phyloP scores from a whole-genome alignment of 2,888 invertebrate species.

The Capitulum mitella region DNA sequence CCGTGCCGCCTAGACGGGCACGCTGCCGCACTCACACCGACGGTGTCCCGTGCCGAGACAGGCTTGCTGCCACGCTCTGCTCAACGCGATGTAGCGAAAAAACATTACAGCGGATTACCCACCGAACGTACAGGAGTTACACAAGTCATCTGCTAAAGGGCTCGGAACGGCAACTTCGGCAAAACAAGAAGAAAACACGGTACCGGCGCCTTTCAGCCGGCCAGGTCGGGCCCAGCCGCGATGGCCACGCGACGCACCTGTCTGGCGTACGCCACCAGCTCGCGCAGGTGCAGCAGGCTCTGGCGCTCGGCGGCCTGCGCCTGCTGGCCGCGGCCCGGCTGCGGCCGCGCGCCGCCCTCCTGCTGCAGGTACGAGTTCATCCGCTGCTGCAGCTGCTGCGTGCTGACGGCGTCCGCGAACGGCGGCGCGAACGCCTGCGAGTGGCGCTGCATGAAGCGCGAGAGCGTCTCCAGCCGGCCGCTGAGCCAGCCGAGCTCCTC shows the following conservation, averaged over 20 bases:
- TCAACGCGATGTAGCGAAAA: too few relatives aligned
- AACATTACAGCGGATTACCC: too few relatives aligned
- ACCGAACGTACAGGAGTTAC: too few relatives aligned
- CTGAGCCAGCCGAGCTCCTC: constrained; percentile 66
- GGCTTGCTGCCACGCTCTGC: too few relatives aligned
- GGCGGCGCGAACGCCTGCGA: not conserved
- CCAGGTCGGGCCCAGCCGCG: not conserved
- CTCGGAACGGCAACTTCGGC: too few relatives aligned
- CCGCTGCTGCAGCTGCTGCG: constrained; percentile 29
- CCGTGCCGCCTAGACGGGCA: too few relatives aligned
- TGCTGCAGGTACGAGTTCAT: constrained; percentile 28
- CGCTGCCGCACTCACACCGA: too few relatives aligned
- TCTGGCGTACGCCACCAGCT: not conserved
- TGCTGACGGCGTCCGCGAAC: constrained; percentile 8
- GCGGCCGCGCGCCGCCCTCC: constrained; percentile 1
- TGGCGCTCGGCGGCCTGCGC: not conserved
- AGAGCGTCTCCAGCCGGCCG: constrained; percentile 64
- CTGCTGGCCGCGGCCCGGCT: not conserved
- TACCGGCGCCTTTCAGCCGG: too few relatives aligned
- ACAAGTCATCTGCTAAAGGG: too few relatives aligned
- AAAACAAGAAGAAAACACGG: too few relatives aligned
- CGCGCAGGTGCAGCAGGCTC: not conserved
- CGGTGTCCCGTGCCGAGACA: too few relatives aligned
- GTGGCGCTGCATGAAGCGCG: constrained; percentile 64
- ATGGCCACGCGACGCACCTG: not conserved